Evolutionary conservation across 2,113 vertebrate genomes (phyloP).

Genomic region (Aldabrachelys gigantea): DNA sequence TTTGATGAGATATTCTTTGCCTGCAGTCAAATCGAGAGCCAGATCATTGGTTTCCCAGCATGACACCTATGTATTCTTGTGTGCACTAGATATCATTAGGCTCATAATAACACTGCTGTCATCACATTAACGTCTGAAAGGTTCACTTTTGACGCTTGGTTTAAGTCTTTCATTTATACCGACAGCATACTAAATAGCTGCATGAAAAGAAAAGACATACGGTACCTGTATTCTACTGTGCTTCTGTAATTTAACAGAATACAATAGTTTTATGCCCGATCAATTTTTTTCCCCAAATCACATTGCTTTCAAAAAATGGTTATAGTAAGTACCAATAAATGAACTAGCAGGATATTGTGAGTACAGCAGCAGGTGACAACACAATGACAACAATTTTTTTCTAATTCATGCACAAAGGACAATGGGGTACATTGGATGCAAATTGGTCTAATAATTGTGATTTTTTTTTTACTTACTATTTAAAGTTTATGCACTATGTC

Average conservation of each 20-base stretch:
- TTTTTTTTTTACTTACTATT: neutral
- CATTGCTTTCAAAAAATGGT: conserved; percentile 34
- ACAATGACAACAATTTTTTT: conserved; percentile 8
- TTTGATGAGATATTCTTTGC: conserved; percentile 89
- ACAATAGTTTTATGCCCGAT: conserved; percentile 59
- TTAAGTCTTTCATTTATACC: conserved; percentile 83
- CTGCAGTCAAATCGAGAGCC: conserved; percentile 87
- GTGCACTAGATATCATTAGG: conserved; percentile 89
- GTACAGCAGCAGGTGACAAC: neutral
- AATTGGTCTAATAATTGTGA: conserved; percentile 19
- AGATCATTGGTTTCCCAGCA: conserved; percentile 92
- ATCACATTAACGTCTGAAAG: conserved; percentile 85
- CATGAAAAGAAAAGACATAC: conserved; percentile 60
- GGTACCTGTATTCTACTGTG: conserved; percentile 40
- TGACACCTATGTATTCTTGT: conserved; percentile 85
- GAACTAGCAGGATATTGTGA: conserved; percentile 1
- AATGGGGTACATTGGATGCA: neutral
- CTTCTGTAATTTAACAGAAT: conserved; percentile 52
- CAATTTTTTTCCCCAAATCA: conserved; percentile 26
- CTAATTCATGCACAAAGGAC: neutral
- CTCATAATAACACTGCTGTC: conserved; percentile 86
- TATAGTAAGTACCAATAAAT: neutral
- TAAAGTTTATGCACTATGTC: conserved; percentile 4
- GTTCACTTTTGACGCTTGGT: conserved; percentile 80
- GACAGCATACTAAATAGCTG: conserved; percentile 84